Conservation (phyloP, 2,113 vertebrate species). For the Astatotilapia flaviijosephi region DNA sequence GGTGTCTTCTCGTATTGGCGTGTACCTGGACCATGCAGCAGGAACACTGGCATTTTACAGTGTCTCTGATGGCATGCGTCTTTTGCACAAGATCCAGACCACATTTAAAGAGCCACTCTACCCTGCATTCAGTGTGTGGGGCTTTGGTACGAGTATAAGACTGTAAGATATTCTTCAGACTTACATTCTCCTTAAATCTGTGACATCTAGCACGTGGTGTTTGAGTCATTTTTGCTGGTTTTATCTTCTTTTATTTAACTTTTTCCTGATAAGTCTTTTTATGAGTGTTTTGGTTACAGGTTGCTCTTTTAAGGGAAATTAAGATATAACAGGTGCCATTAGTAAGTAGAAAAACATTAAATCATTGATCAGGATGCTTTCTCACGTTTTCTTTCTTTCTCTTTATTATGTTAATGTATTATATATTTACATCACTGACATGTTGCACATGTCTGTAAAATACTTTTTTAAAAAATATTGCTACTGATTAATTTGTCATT, state of each 20-base stretch:
- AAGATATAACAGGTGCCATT: not conserved
- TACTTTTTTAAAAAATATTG: not conserved
- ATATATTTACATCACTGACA: not conserved
- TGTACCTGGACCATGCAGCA: conserved; percentile 72
- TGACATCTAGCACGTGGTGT: not conserved
- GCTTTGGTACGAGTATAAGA: conserved; percentile 60
- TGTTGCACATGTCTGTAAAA: not conserved
- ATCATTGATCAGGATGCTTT: not conserved
- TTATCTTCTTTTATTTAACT: not conserved
- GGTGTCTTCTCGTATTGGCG: conserved; percentile 61
- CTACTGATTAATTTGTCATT: not conserved
- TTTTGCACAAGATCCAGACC: conserved; percentile 70
- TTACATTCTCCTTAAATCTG: not conserved
- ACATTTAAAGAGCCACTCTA: conserved; percentile 75
- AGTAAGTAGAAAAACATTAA: not conserved
- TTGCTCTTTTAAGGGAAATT: not conserved
- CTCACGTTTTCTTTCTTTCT: not conserved
- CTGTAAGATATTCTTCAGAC: conserved; percentile 19
- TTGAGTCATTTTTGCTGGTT: not conserved
- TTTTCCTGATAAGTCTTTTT: not conserved
- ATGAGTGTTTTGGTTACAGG: not conserved
- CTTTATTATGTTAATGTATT: not conserved
- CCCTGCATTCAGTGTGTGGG: conserved; percentile 80
- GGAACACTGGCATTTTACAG: conserved; percentile 75
- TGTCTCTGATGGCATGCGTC: conserved; percentile 67